A percentile compares a stretch with the other conserved stretches of the same genome.
Evolutionary conservation across 2,888 invertebrate species (phyloP).

Genomic region (Xestoiulus laeticollis): DNA sequence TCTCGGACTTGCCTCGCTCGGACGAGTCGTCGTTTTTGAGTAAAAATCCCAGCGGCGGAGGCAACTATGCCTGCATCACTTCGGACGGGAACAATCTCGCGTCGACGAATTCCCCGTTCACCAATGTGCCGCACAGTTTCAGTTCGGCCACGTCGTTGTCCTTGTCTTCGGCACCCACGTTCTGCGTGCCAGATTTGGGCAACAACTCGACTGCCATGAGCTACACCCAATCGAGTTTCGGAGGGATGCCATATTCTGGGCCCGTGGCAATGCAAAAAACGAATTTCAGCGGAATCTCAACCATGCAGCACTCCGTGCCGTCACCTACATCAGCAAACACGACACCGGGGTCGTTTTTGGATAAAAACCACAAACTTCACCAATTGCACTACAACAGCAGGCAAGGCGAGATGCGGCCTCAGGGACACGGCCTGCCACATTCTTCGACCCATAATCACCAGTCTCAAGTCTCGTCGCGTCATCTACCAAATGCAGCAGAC

Average conservation of each 20-base stretch:
- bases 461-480: background rate
- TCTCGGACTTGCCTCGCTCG: constrained; percentile 25
- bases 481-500: background rate
- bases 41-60: background rate
- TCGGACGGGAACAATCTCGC: background rate
- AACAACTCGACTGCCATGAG: background rate
- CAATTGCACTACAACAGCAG: background rate
- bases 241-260: constrained; percentile 18
- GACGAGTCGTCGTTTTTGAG: constrained; percentile 41
- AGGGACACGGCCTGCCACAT: background rate
- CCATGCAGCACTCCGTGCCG: background rate
- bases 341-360: background rate
- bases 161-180: constrained; percentile 44
- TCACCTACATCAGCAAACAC: background rate
- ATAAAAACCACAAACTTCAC: constrained; percentile 43
- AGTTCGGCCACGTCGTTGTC: constrained; percentile 3
- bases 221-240: background rate
- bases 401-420: background rate
- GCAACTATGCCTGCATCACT: background rate
- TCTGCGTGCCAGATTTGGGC: constrained; percentile 39
- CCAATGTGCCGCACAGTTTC: background rate
- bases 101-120: background rate
- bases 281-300: constrained; percentile 41
- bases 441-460: background rate
- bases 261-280: background rate